Conservation (phyloP, 2,888 invertebrate genomes). For the Apamea sordens region DNA sequence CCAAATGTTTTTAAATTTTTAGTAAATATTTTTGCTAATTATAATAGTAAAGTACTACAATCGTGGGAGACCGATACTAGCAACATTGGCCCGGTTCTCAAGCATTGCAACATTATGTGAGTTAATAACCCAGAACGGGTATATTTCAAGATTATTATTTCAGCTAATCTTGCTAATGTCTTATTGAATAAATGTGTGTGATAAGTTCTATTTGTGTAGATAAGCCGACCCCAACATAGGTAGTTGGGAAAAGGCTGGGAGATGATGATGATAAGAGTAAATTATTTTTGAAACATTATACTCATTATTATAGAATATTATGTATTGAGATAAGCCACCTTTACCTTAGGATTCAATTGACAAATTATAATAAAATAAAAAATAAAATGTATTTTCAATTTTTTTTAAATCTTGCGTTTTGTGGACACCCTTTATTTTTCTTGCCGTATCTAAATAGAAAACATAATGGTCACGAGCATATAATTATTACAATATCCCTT, state of each 20-base stretch:
- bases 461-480: not conserved
- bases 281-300: not conserved
- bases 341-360: not conserved
- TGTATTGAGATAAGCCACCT: not conserved
- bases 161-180: constrained; percentile 19
- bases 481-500: not conserved
- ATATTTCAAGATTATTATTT: constrained; percentile 42
- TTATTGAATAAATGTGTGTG: constrained; percentile 11
- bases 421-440: not conserved
- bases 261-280: not conserved
- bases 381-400: not conserved
- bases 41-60: constrained; percentile 32
- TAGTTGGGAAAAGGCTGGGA: not conserved
- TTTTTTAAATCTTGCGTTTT: not conserved
- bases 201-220: not conserved
- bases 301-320: not conserved
- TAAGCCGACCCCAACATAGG: not conserved
- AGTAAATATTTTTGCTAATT: constrained; percentile 26
- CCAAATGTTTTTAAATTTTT: constrained; percentile 19
- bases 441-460: not conserved
- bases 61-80: constrained; percentile 41
- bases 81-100: constrained; percentile 56
- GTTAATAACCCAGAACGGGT: constrained; percentile 45
- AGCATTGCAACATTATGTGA: constrained; percentile 42
- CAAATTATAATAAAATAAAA: not conserved